Base-by-base conservation (phyloP, 53 echinoderm and acorn worm genomes). In the Apostichopus leukothele region DNA sequence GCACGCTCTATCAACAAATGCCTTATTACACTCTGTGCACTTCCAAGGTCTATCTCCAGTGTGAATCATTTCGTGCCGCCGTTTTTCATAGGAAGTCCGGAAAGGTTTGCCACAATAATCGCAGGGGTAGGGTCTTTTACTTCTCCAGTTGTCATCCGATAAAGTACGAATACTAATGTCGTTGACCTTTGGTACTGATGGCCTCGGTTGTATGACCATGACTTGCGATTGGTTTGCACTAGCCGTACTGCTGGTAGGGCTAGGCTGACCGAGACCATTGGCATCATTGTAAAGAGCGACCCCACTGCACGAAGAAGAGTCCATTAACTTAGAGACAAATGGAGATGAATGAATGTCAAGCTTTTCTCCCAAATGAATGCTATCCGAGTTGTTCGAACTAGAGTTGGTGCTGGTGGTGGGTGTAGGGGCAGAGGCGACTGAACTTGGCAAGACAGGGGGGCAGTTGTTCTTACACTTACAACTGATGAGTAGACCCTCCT, bases 41-140 rank as follows among this genome's bases (percentile, higher is more conserved):
- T 87, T 87, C 88, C 88, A 87, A 2, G 88, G 88, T 51, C 88
- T 73, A 22, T 87, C 75, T 0, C 88, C 88, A 20, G 88, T 87
- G 59, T 87, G 88, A 3, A 87, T 87, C 88, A 87, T 87, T 52
- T 87, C 88, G 51, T 87, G 88, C 6, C 88, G 88, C n/a, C 88
- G 88, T 53, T 87, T 87, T 18, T 87, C 88, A 20, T 87, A 87
- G 6, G 88, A 87, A 18, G 88, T 87, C n/a, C 88, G 88, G 75
- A 87, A 87, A 13, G 88, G 88, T 75, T 87, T 87, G 53, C 74
- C 88, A 22, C 88, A 87, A 22, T 87, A 87, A 75, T 87, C 88
- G 22, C 88, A 87, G 5, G 88, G 88, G 60, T 87, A 87, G 7
- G 88, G 88, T 5, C 88, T 39, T 60, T 87, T 87, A 50, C 21